Percentiles rank a stretch among this genome's conserved stretches.
Evolutionary conservation across 2,888 invertebrate species (phyloP).

Genomic region (Tanytarsus gracilentus): DNA sequence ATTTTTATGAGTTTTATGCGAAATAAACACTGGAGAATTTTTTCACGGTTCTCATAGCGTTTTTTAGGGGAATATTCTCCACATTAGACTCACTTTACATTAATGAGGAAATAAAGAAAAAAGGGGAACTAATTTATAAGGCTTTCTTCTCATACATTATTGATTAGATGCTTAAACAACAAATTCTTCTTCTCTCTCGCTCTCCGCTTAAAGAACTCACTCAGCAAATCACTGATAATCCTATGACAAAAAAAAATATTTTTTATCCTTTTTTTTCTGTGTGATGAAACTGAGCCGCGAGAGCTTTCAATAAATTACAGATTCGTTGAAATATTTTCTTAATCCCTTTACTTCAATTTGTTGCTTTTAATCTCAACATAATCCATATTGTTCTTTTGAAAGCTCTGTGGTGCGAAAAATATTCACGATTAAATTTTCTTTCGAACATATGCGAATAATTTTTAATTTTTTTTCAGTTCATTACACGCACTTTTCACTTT

Average conservation of each 20-base stretch:
- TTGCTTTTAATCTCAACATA: too few species aligned
- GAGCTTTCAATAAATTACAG: too few species aligned
- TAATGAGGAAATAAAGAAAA: background rate
- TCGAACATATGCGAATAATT: background rate
- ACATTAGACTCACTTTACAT: background rate
- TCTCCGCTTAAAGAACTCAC: too few species aligned
- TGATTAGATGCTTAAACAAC: slow-evolving; percentile 12
- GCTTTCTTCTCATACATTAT: slow-evolving; percentile 16
- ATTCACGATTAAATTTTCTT: background rate
- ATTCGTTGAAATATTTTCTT: too few species aligned
- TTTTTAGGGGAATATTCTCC: background rate
- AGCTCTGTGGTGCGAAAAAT: background rate
- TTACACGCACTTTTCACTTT: too few species aligned
- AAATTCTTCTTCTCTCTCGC: background rate
- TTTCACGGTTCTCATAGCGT: background rate
- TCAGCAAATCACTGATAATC: slow-evolving; percentile 15
- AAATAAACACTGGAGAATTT: background rate
- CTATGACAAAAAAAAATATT: background rate
- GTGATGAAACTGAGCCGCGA: background rate
- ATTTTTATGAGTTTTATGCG: slow-evolving; percentile 3
- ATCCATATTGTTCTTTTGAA: background rate
- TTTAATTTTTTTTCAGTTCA: too few species aligned
- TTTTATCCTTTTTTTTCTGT: background rate
- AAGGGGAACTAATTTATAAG: too few species aligned
- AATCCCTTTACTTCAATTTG: too few species aligned